Conservation (phyloP, 2,113 vertebrate species). For the Aegotheles bennettii region DNA sequence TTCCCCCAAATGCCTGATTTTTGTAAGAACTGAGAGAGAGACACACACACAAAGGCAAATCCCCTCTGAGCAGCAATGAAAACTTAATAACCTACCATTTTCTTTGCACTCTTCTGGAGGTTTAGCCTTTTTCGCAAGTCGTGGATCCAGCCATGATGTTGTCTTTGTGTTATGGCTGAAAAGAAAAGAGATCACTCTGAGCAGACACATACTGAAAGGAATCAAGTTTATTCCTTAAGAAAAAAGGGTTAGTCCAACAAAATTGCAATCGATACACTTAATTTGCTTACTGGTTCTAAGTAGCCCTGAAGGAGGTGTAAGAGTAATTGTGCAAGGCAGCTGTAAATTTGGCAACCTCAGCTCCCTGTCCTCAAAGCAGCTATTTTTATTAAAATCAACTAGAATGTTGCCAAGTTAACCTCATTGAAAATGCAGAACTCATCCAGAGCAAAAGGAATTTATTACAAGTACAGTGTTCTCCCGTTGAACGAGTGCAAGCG, state of each 20-base stretch:
- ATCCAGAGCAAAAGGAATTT: slow-evolving; percentile 83
- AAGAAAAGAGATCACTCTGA: slow-evolving; percentile 84
- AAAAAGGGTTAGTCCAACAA: slow-evolving; percentile 80
- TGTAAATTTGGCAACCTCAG: slow-evolving; percentile 85
- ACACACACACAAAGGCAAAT: slow-evolving; percentile 56
- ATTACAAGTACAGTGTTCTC: slow-evolving; percentile 83
- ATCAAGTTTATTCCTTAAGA: slow-evolving; percentile 78
- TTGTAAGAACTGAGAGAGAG: slow-evolving; percentile 29
- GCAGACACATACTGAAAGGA: slow-evolving; percentile 80
- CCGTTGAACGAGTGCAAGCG: slow-evolving; percentile 68
- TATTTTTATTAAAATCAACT: slow-evolving; percentile 87
- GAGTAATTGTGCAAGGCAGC: slow-evolving; percentile 81
- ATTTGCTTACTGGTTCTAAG: slow-evolving; percentile 92
- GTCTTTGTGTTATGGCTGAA: slow-evolving; percentile 99
- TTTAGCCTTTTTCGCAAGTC: slow-evolving; percentile 98
- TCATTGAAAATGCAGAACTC: slow-evolving; percentile 82
- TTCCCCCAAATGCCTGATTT: slow-evolving; percentile 49
- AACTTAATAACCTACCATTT: slow-evolving; percentile 89
- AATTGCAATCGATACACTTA: slow-evolving; percentile 92
- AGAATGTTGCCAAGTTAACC: slow-evolving; percentile 81
- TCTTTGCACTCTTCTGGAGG: slow-evolving; percentile 99
- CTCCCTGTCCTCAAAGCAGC: slow-evolving; percentile 81
- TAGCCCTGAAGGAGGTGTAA: slow-evolving; percentile 82
- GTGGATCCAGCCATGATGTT: slow-evolving; percentile 99
- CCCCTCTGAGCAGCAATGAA: slow-evolving; percentile 55